Conservation (phyloP, 1,140 invertebrate species). For the Cherax quadricarinatus region DNA sequence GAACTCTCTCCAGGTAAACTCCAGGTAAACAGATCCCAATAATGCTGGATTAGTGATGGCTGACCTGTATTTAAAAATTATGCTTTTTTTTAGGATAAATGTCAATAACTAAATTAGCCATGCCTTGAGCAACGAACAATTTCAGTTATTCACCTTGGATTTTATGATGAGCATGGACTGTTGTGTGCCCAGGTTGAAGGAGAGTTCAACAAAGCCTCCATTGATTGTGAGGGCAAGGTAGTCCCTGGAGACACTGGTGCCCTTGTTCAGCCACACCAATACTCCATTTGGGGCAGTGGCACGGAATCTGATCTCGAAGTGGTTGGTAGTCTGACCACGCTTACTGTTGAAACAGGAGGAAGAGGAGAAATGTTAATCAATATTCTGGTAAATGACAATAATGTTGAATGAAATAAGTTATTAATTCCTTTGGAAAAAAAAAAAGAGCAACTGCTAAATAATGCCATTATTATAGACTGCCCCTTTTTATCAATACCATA, state of each 20-base stretch:
- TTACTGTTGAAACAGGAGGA: slow-evolving; percentile 74
- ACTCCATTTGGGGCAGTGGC: slow-evolving; percentile 83
- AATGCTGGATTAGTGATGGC: no score
- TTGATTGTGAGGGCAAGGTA: slow-evolving; percentile 82
- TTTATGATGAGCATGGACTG: slow-evolving; percentile 79
- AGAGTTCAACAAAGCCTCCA: slow-evolving; percentile 81
- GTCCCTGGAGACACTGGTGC: slow-evolving; percentile 78
- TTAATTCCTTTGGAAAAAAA: no score
- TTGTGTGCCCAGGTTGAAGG: slow-evolving; percentile 82
- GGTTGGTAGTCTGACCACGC: slow-evolving; percentile 83
- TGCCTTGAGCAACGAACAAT: neutral
- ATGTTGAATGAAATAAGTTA: no score
- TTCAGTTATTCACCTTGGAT: slow-evolving; percentile 77
- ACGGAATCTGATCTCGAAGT: slow-evolving; percentile 84
- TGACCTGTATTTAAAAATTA: no score
- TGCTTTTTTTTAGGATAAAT: neutral
- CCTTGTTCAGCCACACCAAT: slow-evolving; percentile 83
- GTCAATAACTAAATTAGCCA: neutral
- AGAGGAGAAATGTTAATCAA: neutral
- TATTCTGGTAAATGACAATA: no score
- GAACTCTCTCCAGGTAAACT: no score
- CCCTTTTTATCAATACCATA: no score
- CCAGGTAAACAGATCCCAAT: no score
- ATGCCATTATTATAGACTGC: no score
- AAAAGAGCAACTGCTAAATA: no score